Percentiles rank a stretch among this genome's conserved stretches.
Conservation (phyloP, 2,888 invertebrate genomes). For the Sericinus montela region DNA sequence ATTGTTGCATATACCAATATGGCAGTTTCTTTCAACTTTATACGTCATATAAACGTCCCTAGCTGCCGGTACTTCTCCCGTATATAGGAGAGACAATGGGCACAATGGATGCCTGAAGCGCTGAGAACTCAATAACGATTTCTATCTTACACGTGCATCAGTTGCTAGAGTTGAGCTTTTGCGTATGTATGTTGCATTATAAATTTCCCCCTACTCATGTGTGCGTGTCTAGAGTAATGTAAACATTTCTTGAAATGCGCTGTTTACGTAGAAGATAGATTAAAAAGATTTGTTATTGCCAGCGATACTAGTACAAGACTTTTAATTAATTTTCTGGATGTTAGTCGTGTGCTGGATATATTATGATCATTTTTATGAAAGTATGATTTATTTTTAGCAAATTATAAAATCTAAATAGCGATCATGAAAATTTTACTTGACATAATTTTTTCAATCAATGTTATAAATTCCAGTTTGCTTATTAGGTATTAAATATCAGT, state of each 20-base stretch:
- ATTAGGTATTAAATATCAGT: too few relatives aligned
- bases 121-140: background rate
- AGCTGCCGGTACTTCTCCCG: background rate
- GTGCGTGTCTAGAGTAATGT: conserved; percentile 1
- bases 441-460: too few relatives aligned
- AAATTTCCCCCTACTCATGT: background rate
- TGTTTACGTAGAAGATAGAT: conserved; percentile 17
- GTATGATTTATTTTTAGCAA: background rate
- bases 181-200: background rate
- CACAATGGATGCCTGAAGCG: background rate
- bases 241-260: conserved; percentile 7
- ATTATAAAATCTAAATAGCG: background rate
- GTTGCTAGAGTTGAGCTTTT: background rate
- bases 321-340: conserved; percentile 5
- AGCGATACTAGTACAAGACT: conserved; percentile 5
- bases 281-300: conserved; percentile 16
- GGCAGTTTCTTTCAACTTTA: conserved; percentile 1
- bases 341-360: background rate
- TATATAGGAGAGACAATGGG: background rate
- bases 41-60: background rate
- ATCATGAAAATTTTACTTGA: too few relatives aligned
- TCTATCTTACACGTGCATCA: conserved; percentile 2
- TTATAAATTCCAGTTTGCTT: too few relatives aligned
- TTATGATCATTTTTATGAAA: background rate
- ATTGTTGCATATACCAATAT: background rate